Evolutionary conservation across 2,797 vertebrate genomes (phyloP), one percentile per base, ranked within the genome.

Genomic region (Lophius americanus): DNA sequence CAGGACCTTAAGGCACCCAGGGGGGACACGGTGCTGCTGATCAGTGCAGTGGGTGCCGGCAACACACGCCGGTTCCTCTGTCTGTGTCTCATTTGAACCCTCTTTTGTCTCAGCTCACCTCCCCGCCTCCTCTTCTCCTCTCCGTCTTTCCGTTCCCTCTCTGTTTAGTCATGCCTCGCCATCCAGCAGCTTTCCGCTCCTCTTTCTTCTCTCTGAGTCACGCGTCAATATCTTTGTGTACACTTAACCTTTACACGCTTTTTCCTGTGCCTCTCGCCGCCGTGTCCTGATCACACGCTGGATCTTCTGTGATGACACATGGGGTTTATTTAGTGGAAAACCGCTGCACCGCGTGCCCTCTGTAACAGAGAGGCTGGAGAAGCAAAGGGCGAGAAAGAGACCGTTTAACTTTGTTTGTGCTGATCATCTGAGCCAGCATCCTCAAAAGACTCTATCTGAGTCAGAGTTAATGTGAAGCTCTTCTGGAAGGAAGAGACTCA

Each of bases 181-280:
- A 51, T 73, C 65, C 52, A 46, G 35, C 69, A 70, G 75, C 64
- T 88, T 88, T 90, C 83, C 68, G 59, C 72, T 83, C 72, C 57
- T 81, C 84, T 90, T 81, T 89, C 81, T 83, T 88, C 82, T 88
- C 72, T 70, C 83, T 90, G 87, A 90, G 73, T 91, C 90, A 91
- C 81, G 44, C 73, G 53, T 91, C 89, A 81, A 89, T 91, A 91
- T 90, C 82, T 87, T 84, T 92, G 87, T 91, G 89, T 89, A 88
- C 88, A 90, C 85, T 90, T 90, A 92, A 90, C 88, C 90, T 90
- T 91, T 89, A 76, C 76, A 64, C 43, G 47, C 82, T 88, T 85
- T 71, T 49, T 67, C 64, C 75, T 59, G 56, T 70, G 68, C 81
- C 73, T 85, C 76, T 70, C 57, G 44, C 70, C 79, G 77, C 84